Evolutionary conservation across 2,113 vertebrate genomes (phyloP), one percentile per base, ranked within the genome.

Genomic region (Prionailurus viverrinus): DNA sequence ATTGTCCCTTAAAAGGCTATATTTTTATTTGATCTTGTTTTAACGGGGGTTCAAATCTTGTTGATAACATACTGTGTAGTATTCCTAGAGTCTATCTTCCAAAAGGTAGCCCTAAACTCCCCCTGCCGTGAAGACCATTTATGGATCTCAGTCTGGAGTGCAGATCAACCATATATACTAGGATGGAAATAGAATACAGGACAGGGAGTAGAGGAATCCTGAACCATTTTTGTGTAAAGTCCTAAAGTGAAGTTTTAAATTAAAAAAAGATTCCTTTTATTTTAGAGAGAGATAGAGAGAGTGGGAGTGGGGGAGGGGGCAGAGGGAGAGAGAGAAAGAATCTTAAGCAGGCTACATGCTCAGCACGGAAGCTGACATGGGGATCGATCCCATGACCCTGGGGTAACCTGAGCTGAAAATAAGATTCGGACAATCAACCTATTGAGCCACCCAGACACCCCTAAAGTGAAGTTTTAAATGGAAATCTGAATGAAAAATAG

Each of bases 401-500:
- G 58, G 58, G 23, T 61, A 21, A 23, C 58, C 21, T 21, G 58
- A 61, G 58, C 58, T 61, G 58, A 61, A 61, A 61, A 61, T 61
- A 21, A 61, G 58, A 61, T 21, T 61, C 8, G 3, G 21, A 61
- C 58, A 61, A 61, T 61, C 58, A 61, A 61, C 21, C 58, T 61
- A 23, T 21, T 61, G 58, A 1, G 7, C 7, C 21, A 61, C 58
- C 21, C 58, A 61, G 58, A 61, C 23, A 21, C 21, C 25, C 27
- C 21, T 89, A 61, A 58, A 80, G 29, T 39, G n/a, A 93, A 96
- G 13, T 84, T 91, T 89, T 66, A 63, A 91, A 97, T 31, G 36
- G 48, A 95, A 84, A 90, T 90, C 21, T 88, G 69, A 93, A 92
- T 84, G 58, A 61, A 92, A 92, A 97, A 92, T 88, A 87, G 8